phyloP scores from a whole-genome alignment of 2,113 vertebrate genomes.

The Elachura formosa region DNA sequence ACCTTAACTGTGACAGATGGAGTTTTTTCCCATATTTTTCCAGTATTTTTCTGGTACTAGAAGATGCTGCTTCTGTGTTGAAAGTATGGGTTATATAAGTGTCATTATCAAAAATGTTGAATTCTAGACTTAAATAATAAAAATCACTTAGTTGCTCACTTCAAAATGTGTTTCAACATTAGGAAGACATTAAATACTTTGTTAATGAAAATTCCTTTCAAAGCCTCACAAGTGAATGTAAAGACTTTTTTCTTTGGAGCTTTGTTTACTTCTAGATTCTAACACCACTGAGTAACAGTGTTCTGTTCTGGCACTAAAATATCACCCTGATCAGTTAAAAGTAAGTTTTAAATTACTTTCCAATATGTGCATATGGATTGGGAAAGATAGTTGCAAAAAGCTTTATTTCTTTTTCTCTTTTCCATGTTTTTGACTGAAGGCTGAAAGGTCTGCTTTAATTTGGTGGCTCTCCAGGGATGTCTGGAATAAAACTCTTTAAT shows the following conservation, averaged over 20 bases:
- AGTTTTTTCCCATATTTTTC: background rate
- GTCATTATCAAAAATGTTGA: background rate
- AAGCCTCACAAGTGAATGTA: background rate
- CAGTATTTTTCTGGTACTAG: background rate
- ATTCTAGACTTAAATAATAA: background rate
- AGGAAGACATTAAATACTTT: background rate
- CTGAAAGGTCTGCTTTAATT: background rate
- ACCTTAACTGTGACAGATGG: background rate
- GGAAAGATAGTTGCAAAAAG: background rate
- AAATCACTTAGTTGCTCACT: background rate
- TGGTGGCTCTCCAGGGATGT: background rate
- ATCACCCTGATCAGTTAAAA: background rate
- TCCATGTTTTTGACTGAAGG: background rate
- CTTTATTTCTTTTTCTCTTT: background rate
- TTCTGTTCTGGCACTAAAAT: background rate
- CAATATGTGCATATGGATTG: background rate
- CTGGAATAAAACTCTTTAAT: background rate
- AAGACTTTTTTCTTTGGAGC: background rate
- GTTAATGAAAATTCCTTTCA: background rate
- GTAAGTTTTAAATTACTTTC: background rate
- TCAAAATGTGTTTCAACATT: background rate
- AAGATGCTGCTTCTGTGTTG: background rate
- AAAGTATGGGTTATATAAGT: background rate
- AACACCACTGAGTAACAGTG: background rate
- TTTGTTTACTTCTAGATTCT: background rate